Evolutionary conservation across 2,113 vertebrate species (phyloP).

Genomic region (Centropristis striata): DNA sequence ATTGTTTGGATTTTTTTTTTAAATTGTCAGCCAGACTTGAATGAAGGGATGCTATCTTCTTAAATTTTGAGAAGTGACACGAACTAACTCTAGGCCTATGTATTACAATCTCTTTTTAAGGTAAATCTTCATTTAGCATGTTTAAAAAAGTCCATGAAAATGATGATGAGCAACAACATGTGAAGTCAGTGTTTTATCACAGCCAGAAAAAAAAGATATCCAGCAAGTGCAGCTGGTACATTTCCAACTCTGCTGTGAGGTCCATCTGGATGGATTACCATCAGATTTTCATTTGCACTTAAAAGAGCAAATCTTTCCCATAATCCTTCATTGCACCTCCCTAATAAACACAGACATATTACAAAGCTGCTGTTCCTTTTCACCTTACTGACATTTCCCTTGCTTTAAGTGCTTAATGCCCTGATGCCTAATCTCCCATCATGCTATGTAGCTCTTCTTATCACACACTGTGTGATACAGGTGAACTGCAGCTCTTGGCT

Average conservation of each 20-base stretch:
- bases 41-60: background rate
- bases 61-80: background rate
- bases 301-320: constrained; percentile 49
- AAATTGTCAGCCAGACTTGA: background rate
- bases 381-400: constrained; percentile 46
- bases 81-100: too few species aligned
- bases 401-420: constrained; percentile 39
- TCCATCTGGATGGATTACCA: constrained; percentile 64
- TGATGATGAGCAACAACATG: background rate
- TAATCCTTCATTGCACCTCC: constrained; percentile 54
- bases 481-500: constrained; percentile 51
- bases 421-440: constrained; percentile 43
- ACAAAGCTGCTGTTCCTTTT: constrained; percentile 55
- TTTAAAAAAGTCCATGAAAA: too few species aligned
- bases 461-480: constrained; percentile 57
- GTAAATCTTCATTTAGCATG: background rate
- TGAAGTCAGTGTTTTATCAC: constrained; percentile 12
- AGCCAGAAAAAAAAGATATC: constrained; percentile 9
- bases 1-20: background rate
- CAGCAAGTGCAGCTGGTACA: constrained; percentile 24
- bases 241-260: constrained; percentile 46
- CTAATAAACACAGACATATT: constrained; percentile 25
- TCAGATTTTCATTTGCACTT: constrained; percentile 66
- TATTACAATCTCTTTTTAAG: background rate
- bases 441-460: constrained; percentile 36